Conservation (phyloP, 2,888 invertebrate genomes). For the Agrochola litura region DNA sequence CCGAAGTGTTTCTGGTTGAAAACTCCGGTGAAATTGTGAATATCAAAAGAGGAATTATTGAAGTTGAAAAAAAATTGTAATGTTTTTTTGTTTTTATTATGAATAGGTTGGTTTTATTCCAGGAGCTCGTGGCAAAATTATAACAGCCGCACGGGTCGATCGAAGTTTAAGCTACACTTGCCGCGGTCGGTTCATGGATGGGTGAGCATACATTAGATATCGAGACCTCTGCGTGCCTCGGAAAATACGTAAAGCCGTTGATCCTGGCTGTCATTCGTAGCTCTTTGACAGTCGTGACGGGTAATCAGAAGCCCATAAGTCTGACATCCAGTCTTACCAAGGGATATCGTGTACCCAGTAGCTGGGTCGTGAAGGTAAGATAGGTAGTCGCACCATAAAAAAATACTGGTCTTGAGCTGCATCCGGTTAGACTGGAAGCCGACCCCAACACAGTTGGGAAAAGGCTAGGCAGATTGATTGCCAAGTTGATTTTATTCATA, state of each 20-base stretch:
- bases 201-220: not conserved
- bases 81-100: not conserved
- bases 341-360: not conserved
- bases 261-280: not conserved
- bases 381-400: no score
- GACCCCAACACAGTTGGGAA: no score
- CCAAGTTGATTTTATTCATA: not conserved
- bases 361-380: not conserved
- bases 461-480: no score
- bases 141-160: not conserved
- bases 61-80: no score
- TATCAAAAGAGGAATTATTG: slow-evolving; percentile 10
- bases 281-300: not conserved
- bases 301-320: not conserved
- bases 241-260: not conserved
- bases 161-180: not conserved
- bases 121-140: no score
- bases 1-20: slow-evolving; percentile 23
- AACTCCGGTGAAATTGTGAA: slow-evolving; percentile 16
- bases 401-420: no score
- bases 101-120: no score
- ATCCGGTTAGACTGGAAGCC: no score
- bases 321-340: not conserved
- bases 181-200: not conserved
- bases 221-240: not conserved